Evolutionary conservation across 2,113 vertebrate genomes (phyloP).

Genomic region (Delphinapterus leucas): DNA sequence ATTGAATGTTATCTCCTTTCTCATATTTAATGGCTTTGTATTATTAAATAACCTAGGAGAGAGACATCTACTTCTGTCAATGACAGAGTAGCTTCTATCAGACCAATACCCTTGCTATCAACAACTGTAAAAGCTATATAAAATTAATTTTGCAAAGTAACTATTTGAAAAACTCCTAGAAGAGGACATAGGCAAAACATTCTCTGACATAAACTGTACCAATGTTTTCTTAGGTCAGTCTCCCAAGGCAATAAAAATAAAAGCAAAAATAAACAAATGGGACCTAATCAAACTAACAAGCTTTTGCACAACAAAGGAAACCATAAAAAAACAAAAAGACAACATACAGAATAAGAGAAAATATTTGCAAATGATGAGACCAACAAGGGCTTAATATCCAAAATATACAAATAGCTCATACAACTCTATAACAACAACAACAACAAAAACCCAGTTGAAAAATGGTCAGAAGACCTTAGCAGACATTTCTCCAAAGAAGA

Average conservation of each 20-base stretch:
- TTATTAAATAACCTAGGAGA: slow-evolving; percentile 36
- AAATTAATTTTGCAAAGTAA: slow-evolving; percentile 19
- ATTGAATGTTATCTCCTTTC: slow-evolving; percentile 2
- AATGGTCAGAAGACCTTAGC: not conserved
- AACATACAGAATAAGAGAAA: not conserved
- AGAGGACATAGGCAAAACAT: not conserved
- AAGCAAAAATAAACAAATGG: not conserved
- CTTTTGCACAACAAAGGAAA: not conserved
- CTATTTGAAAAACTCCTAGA: not conserved
- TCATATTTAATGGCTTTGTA: slow-evolving; percentile 43
- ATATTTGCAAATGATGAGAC: too few relatives aligned
- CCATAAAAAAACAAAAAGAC: not conserved
- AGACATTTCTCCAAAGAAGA: not conserved
- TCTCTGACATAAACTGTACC: not conserved
- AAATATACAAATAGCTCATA: not conserved
- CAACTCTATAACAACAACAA: not conserved
- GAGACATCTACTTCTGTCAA: not conserved
- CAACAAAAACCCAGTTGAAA: not conserved
- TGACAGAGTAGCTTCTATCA: not conserved
- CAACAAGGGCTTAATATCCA: not conserved
- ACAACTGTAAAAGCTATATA: not conserved
- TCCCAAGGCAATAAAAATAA: not conserved
- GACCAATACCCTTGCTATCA: not conserved
- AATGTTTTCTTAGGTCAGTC: not conserved
- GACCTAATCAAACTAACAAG: not conserved